These are phyloP conservation scores for Caradrina kadenii DNA, from an alignment of 2,888 invertebrate species.

Conservation along the genomic window DNA sequence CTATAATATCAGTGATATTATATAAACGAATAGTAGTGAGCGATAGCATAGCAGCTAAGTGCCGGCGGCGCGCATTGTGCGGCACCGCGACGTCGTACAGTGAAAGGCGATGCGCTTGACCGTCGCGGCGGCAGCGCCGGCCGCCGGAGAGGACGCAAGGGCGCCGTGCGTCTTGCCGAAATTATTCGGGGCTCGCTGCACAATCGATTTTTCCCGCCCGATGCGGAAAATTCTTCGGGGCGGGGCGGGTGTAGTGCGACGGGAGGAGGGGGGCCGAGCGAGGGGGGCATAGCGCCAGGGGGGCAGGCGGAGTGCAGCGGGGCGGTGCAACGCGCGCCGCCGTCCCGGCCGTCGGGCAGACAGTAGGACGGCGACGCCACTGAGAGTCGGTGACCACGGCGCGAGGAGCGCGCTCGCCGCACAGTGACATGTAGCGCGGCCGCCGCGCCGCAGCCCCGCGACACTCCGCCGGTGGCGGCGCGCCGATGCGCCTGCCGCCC, in stretches of 20 bases:
- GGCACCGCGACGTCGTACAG: slow-evolving; percentile 61
- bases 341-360: slow-evolving; percentile 87
- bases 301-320: slow-evolving; percentile 89
- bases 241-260: slow-evolving; percentile 85
- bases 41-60: slow-evolving; percentile 43
- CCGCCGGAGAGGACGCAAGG: slow-evolving; percentile 82
- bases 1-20: slow-evolving; percentile 51
- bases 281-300: slow-evolving; percentile 80
- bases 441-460: slow-evolving; percentile 87
- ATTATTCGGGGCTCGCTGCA: slow-evolving; percentile 90
- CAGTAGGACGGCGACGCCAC: slow-evolving; percentile 91
- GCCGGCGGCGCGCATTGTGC: slow-evolving; percentile 45
- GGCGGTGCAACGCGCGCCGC: slow-evolving; percentile 89
- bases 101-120: slow-evolving; percentile 84
- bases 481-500: slow-evolving; percentile 88
- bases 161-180: slow-evolving; percentile 91
- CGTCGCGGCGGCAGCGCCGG: slow-evolving; percentile 71
- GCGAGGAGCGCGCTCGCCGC: slow-evolving; percentile 89
- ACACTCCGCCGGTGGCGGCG: slow-evolving; percentile 86
- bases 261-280: slow-evolving; percentile 76
- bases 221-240: slow-evolving; percentile 90
- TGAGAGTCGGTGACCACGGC: slow-evolving; percentile 90
- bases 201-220: slow-evolving; percentile 91
- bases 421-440: slow-evolving; percentile 89
- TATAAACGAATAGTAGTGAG: slow-evolving; percentile 38